Evolutionary conservation across 2,888 invertebrate genomes (phyloP), one percentile per base, ranked within the genome.

Genomic region (Sesamia inferens): DNA sequence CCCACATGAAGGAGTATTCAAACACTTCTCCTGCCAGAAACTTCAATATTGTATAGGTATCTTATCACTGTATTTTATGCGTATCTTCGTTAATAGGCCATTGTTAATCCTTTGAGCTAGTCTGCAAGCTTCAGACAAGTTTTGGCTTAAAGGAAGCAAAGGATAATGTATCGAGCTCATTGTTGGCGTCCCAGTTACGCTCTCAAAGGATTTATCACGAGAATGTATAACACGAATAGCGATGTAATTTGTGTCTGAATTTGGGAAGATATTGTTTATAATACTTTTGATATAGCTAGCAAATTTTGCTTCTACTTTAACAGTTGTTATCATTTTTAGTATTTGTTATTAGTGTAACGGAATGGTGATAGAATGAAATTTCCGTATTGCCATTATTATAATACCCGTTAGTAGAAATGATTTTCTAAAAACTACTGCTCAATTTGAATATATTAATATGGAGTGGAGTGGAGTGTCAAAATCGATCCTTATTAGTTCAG

Each of bases 151-250:
- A 75, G 84, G 74, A 64, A 51, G 58, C 68, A 71, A 84, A 71
- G 76, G 84, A 75, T 71, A 74, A 48, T 39, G 55, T 55, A 80
- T 75, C 58, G 71, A 67, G 71, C 66, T 81, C 71, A 84, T 67
- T 84, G 81, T 81, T 66, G 13, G 48, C 70, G 58, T 71, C 51
- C 55, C 51, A 71, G 84, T 71, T 59, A 48, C 47, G n/a, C 57
- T 4, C 62, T 68, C 81, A 84, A 84, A 81, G 84, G 81, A 39
- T 71, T 84, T 76, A 84, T 58, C 71, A 54, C 55, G 47, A 59
- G 63, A 71, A 81, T 84, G 66, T 81, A 57, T 61, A 59, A 39
- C 68, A 24, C 58, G 44, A 64, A 75, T 62, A 70, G 57, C 39
- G 51, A 11, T 66, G 68, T 81, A 75, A 67, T 76, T 80, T 84